These are phyloP conservation scores for Neuroterus valhalla DNA, from an alignment of 1,140 invertebrate genomes.

Conservation along the genomic window DNA sequence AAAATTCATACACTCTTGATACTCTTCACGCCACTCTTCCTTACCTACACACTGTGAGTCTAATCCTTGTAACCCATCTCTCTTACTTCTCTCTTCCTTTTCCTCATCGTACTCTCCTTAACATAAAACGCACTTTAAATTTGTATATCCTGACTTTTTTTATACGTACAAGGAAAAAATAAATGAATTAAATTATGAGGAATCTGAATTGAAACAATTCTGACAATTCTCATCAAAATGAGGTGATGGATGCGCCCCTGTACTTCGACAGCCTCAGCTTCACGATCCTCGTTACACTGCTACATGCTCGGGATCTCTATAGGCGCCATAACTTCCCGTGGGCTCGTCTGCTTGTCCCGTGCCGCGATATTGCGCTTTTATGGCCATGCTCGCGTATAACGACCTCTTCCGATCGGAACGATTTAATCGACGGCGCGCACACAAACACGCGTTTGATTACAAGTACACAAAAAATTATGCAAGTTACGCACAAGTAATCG, in stretches of 20 bases:
- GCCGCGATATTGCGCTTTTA: constrained; percentile 48
- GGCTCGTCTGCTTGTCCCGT: constrained; percentile 51
- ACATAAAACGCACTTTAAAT: no score
- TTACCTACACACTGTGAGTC: constrained; percentile 32
- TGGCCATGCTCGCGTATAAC: constrained; percentile 59
- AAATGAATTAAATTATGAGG: no score
- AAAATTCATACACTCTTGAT: no score
- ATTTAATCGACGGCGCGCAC: constrained; percentile 59
- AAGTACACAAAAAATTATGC: constrained; percentile 31
- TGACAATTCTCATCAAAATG: constrained; percentile 26
- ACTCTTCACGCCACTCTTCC: constrained; percentile 35
- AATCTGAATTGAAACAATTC: neutral
- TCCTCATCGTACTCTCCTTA: no score
- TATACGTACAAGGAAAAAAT: no score
- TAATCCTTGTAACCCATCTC: no score
- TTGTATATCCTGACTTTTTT: no score
- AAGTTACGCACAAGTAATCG: constrained; percentile 9
- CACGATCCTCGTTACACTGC: constrained; percentile 64
- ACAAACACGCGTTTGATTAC: constrained; percentile 44
- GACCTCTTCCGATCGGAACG: constrained; percentile 63
- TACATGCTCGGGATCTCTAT: constrained; percentile 50
- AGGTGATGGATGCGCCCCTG: constrained; percentile 46
- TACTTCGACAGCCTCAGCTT: constrained; percentile 39
- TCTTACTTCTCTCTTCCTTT: no score
- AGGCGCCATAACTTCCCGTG: constrained; percentile 41